Evolutionary conservation across 1,140 invertebrate species (phyloP).

Genomic region (Wiebesia pumilae): DNA sequence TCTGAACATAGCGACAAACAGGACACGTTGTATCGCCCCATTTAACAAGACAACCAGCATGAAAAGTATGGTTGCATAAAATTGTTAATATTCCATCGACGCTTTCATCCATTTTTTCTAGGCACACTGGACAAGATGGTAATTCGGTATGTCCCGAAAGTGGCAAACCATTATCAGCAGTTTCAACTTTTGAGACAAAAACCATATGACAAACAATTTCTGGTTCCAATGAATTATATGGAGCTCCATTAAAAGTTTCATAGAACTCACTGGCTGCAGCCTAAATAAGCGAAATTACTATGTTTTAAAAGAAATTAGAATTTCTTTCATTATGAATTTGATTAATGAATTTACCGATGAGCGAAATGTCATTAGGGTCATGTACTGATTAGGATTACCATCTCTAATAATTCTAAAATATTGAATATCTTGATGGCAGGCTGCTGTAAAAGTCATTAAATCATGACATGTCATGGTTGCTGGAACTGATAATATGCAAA

Average conservation of each 20-base stretch:
- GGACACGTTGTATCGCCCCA: conserved; percentile 96
- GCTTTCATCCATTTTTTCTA: conserved; percentile 98
- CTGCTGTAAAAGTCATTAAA: conserved; percentile 94
- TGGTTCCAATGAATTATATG: conserved; percentile 95
- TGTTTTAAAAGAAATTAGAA: background rate
- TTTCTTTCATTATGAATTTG: background rate
- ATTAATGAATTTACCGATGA: conserved; percentile 75
- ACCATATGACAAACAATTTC: conserved; percentile 93
- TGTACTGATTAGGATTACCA: conserved; percentile 95
- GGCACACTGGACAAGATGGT: conserved; percentile 97
- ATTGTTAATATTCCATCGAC: conserved; percentile 98
- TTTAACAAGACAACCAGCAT: conserved; percentile 93
- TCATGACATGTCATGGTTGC: conserved; percentile 95
- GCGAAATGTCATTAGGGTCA: conserved; percentile 93
- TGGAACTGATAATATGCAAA: conserved; percentile 95
- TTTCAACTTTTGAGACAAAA: conserved; percentile 95
- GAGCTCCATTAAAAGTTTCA: conserved; percentile 91
- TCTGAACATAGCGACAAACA: conserved; percentile 89
- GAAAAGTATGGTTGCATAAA: conserved; percentile 98
- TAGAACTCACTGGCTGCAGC: conserved; percentile 93
- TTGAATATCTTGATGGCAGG: conserved; percentile 91
- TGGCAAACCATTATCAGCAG: conserved; percentile 82
- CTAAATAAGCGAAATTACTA: conserved; percentile 69
- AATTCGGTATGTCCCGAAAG: conserved; percentile 92
- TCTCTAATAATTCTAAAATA: conserved; percentile 94